Evolutionary conservation across 2,113 vertebrate species (phyloP).

Genomic region (Forbesichthys agassizii): DNA sequence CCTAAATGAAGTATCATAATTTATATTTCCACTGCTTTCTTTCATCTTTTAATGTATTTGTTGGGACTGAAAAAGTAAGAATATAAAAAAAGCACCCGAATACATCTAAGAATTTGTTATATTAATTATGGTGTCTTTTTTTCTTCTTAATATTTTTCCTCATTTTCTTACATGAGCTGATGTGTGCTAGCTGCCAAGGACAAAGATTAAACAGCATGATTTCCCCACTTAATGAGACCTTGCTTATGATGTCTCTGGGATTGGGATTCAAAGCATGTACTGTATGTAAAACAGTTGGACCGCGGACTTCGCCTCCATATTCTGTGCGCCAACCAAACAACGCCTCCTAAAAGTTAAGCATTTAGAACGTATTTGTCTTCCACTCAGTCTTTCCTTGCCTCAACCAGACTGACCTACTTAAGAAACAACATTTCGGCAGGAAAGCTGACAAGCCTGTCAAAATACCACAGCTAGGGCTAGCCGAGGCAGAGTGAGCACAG

Average conservation of each 20-base stretch:
- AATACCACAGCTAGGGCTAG: too few relatives aligned
- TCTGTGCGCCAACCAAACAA: conserved; percentile 53
- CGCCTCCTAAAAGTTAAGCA: conserved; percentile 52
- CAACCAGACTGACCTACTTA: too few relatives aligned
- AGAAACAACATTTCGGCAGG: too few relatives aligned
- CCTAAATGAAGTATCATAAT: conserved; percentile 53
- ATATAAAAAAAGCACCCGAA: conserved; percentile 57
- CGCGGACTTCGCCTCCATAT: conserved; percentile 50
- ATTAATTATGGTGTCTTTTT: conserved; percentile 65
- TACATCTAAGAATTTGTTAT: conserved; percentile 66
- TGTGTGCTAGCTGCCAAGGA: conserved; percentile 66
- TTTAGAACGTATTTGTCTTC: conserved; percentile 26
- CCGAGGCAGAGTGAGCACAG: too few relatives aligned
- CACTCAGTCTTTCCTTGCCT: too few relatives aligned
- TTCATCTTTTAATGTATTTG: conserved; percentile 63
- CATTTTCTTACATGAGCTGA: conserved; percentile 56
- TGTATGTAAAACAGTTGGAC: conserved; percentile 70
- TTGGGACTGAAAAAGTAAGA: conserved; percentile 52
- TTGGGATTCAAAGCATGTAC: conserved; percentile 69
- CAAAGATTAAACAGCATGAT: conserved; percentile 72
- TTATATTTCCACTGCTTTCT: conserved; percentile 54
- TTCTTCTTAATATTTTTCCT: conserved; percentile 3
- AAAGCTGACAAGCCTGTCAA: too few relatives aligned
- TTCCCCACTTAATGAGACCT: conserved; percentile 68
- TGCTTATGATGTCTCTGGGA: conserved; percentile 66